phyloP scores from a whole-genome alignment of 2,113 vertebrate genomes.

The Syngnathus scovelli region DNA sequence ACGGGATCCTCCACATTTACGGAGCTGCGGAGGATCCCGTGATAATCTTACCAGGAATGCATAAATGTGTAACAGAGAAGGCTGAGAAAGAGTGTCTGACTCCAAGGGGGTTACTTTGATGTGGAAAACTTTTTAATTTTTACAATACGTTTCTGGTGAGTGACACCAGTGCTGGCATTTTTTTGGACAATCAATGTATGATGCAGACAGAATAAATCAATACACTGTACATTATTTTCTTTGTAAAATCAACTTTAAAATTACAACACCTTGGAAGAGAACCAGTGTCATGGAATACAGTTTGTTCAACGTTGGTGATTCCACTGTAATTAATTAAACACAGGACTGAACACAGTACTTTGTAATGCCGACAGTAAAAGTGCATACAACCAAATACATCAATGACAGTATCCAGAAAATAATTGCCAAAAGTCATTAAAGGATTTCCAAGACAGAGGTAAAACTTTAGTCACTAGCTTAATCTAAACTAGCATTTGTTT shows the following conservation, averaged over 20 bases:
- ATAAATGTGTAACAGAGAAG: not conserved
- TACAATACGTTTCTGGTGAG: too few species aligned
- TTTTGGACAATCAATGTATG: too few species aligned
- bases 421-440: not conserved
- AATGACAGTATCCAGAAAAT: too few species aligned
- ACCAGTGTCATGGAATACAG: not conserved
- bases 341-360: not conserved
- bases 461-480: not conserved
- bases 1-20: too few species aligned
- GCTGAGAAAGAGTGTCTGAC: not conserved
- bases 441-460: not conserved
- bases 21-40: too few species aligned
- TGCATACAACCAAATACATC: too few species aligned
- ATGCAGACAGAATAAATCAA: too few species aligned
- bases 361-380: too few species aligned
- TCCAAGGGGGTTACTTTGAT: not conserved
- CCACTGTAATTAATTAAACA: not conserved
- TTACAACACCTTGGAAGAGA: too few species aligned
- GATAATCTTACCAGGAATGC: not conserved
- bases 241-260: too few species aligned
- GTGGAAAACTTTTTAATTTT: not conserved
- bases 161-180: too few species aligned
- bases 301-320: not conserved
- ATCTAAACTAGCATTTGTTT: conserved; percentile 61
- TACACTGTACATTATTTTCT: too few species aligned